These are phyloP conservation scores for Listrodromus nycthemerus DNA, from an alignment of 2,888 invertebrate genomes.

Conservation along the genomic window DNA sequence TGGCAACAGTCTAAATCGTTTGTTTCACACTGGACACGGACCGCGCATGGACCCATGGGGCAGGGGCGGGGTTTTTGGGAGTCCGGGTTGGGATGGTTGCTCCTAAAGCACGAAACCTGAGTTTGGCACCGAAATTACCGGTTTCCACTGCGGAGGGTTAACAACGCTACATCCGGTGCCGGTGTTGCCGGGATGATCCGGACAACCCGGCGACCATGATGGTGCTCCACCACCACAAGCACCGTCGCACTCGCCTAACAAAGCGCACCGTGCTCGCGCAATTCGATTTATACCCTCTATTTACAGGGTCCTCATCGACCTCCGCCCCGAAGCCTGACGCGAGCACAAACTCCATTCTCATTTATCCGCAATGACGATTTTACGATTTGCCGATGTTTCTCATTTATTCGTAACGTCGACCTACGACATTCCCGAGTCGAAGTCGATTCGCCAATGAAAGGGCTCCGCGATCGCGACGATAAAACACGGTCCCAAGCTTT, in stretches of 20 bases:
- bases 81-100: not conserved
- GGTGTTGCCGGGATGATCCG: conserved; percentile 48
- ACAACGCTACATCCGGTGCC: conserved; percentile 40
- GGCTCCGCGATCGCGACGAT: not conserved
- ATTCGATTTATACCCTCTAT: conserved; percentile 69
- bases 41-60: not conserved
- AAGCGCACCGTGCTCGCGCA: conserved; percentile 50
- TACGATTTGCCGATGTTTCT: conserved; percentile 30
- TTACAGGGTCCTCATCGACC: conserved; percentile 31
- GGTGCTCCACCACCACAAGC: conserved; percentile 51
- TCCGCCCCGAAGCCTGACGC: conserved; percentile 29
- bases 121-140: conserved; percentile 53
- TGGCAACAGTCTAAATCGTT: conserved; percentile 40
- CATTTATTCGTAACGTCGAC: conserved; percentile 25
- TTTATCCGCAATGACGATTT: conserved; percentile 50
- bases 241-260: conserved; percentile 57
- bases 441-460: conserved; percentile 6
- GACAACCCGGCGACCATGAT: conserved; percentile 25
- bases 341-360: conserved; percentile 40
- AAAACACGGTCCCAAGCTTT: not conserved
- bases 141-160: conserved; percentile 43
- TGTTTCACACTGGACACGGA: conserved; percentile 4
- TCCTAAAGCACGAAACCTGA: conserved; percentile 28
- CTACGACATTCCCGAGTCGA: not conserved
- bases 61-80: not conserved